phyloP scores from a whole-genome alignment of 1,140 invertebrate genomes.

The Halyomorpha halys region DNA sequence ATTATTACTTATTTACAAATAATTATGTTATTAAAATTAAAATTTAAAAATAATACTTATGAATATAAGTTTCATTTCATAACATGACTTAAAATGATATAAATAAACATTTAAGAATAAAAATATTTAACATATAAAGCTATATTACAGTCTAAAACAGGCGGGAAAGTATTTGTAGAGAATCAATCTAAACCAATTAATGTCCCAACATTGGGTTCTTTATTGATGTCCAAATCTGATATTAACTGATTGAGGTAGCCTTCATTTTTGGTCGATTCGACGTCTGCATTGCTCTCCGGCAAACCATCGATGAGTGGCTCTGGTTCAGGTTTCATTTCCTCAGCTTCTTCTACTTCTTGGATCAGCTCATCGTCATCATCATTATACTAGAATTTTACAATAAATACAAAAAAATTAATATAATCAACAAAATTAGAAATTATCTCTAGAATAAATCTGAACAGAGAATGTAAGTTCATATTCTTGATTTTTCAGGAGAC shows the following conservation, averaged over 20 bases:
- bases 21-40: neutral
- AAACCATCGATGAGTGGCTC: neutral
- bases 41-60: too few species aligned
- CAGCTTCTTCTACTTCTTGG: neutral
- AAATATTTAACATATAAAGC: neutral
- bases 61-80: too few species aligned
- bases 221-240: conserved; percentile 20
- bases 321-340: neutral
- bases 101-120: too few species aligned
- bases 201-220: conserved; percentile 21
- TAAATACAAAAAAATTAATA: neutral
- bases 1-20: conserved; percentile 1
- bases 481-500: too few species aligned
- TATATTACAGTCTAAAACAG: neutral
- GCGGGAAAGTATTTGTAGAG: neutral
- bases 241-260: conserved; percentile 5
- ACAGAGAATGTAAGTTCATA: too few species aligned
- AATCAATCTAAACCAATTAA: conserved; percentile 23
- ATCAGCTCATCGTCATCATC: neutral
- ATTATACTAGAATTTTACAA: neutral
- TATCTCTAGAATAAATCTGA: too few species aligned
- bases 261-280: neutral
- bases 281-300: too few species aligned
- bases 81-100: too few species aligned
- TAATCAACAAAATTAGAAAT: too few species aligned